A percentile compares a stretch with the other conserved stretches of the same genome.
These are phyloP conservation scores for Aleiodes sp. DNA, from an alignment of 1,140 invertebrate species.

Conservation along the genomic window DNA sequence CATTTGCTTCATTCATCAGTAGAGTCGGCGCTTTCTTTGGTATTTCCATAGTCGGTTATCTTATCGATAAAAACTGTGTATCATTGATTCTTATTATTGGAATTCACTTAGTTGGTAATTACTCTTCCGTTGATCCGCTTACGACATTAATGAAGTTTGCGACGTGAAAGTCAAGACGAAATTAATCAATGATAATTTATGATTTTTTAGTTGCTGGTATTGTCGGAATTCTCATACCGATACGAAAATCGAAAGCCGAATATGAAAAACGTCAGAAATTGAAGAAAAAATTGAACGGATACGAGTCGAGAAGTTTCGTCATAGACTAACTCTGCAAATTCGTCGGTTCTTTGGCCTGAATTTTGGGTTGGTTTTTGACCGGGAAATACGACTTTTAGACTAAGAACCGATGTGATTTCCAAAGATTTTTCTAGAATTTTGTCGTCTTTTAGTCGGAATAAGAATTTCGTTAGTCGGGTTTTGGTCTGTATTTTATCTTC, in stretches of 20 bases:
- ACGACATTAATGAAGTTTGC: too few species aligned
- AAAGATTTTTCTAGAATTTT: too few species aligned
- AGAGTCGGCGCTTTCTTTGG: slow-evolving; percentile 54
- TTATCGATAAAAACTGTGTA: slow-evolving; percentile 59
- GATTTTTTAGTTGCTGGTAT: slow-evolving; percentile 15
- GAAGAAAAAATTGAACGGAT: not conserved
- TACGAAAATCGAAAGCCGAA: slow-evolving; percentile 15
- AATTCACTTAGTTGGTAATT: slow-evolving; percentile 51
- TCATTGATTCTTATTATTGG: slow-evolving; percentile 53
- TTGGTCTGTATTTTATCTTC: too few species aligned
- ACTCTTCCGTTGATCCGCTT: not conserved
- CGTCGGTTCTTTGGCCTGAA: too few species aligned
- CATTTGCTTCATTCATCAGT: slow-evolving; percentile 53
- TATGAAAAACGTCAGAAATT: slow-evolving; percentile 9
- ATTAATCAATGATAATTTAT: not conserved
- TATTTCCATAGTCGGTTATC: slow-evolving; percentile 56
- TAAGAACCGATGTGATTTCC: too few species aligned
- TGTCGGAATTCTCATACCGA: slow-evolving; percentile 8
- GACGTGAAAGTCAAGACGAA: not conserved
- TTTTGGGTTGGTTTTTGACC: too few species aligned
- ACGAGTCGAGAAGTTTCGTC: not conserved
- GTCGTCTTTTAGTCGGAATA: too few species aligned
- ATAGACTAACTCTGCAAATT: too few species aligned
- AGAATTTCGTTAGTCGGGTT: too few species aligned
- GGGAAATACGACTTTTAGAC: too few species aligned